Conservation (phyloP, 2,113 vertebrate genomes). For the Anarrhichthys ocellatus region DNA sequence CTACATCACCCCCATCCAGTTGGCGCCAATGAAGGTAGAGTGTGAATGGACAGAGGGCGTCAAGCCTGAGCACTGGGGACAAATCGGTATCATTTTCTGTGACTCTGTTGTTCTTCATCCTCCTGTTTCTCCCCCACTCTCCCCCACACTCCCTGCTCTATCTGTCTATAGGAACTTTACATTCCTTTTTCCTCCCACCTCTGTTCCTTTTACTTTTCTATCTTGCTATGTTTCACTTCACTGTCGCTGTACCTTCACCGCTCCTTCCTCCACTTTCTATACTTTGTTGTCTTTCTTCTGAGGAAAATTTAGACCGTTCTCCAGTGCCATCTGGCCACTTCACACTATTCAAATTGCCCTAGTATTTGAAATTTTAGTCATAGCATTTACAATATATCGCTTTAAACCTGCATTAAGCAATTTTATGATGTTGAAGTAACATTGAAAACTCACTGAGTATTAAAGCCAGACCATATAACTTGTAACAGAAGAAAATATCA, state of each 20-base stretch:
- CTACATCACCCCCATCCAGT: slow-evolving; percentile 98
- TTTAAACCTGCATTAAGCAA: slow-evolving; percentile 56
- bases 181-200: background rate
- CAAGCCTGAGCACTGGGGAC: slow-evolving; percentile 6
- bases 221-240: slow-evolving; percentile 27
- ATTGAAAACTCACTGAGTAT: background rate
- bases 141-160: background rate
- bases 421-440: background rate
- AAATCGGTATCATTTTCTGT: background rate
- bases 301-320: slow-evolving; percentile 46
- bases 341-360: slow-evolving; percentile 32
- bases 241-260: slow-evolving; percentile 35
- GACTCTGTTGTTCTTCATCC: background rate
- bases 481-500: background rate
- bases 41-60: slow-evolving; percentile 9
- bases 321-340: slow-evolving; percentile 56
- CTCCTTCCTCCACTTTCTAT: slow-evolving; percentile 43
- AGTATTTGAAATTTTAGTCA: slow-evolving; percentile 8
- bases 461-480: background rate
- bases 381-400: slow-evolving; percentile 3
- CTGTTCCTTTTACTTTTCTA: slow-evolving; percentile 11
- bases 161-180: slow-evolving; percentile 5
- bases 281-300: slow-evolving; percentile 37
- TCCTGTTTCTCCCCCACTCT: background rate
- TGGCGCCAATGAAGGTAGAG: slow-evolving; percentile 98